These are phyloP conservation scores for Eulemur albifrons DNA, from an alignment of 2,797 vertebrate genomes.

Conservation along the genomic window DNA sequence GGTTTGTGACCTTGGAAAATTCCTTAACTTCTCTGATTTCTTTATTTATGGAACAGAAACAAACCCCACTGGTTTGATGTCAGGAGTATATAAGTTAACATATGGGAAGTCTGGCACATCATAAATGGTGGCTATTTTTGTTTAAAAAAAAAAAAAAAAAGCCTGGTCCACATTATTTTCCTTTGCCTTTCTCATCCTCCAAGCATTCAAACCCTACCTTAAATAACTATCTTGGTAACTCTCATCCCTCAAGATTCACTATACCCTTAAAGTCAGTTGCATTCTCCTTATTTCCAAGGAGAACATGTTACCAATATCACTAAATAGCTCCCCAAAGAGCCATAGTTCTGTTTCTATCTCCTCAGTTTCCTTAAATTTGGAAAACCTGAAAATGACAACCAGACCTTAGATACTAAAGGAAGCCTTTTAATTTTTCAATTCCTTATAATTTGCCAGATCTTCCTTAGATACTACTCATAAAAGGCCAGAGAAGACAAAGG, in stretches of 20 bases:
- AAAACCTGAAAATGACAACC: conserved; percentile 53
- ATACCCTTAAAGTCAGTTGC: conserved; percentile 17
- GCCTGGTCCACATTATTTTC: conserved; percentile 15
- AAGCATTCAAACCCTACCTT: conserved; percentile 13
- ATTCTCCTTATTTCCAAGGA: conserved; percentile 39
- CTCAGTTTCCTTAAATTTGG: conserved; percentile 43
- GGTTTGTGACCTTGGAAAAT: conserved; percentile 51
- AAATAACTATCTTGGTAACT: background rate
- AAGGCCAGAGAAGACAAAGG: background rate
- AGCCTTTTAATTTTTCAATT: conserved; percentile 34
- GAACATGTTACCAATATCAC: conserved; percentile 16
- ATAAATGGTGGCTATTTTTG: conserved; percentile 45
- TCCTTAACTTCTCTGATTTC: conserved; percentile 52
- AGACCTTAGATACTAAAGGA: conserved; percentile 15
- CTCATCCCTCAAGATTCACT: conserved; percentile 16
- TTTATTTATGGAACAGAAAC: conserved; percentile 54
- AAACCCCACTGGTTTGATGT: conserved; percentile 26
- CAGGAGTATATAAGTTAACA: conserved; percentile 59
- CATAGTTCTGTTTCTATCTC: background rate
- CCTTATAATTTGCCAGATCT: background rate
- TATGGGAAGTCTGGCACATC: conserved; percentile 57
- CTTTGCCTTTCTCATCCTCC: background rate
- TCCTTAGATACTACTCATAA: background rate
- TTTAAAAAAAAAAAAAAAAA: background rate
- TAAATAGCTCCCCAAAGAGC: conserved; percentile 49